A percentile compares a stretch with the other conserved stretches of the same genome.
Conservation (phyloP, 2,888 invertebrate species). For the Monoplex corrugatus region DNA sequence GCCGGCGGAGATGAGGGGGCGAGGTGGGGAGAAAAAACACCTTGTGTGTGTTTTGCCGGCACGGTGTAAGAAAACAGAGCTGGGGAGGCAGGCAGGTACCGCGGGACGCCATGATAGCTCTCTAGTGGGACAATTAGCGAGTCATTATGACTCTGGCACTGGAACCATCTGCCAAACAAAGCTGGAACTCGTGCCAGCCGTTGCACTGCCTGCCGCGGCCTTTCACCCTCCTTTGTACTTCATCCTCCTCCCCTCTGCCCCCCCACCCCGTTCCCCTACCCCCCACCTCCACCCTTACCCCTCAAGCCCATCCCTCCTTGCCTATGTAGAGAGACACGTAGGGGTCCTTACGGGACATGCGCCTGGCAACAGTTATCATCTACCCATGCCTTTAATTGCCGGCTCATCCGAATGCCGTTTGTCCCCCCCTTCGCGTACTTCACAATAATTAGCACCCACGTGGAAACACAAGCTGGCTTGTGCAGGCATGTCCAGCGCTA, state of each 20-base stretch:
- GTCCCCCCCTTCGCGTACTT: neutral
- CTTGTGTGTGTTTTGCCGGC: neutral
- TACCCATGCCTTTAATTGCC: neutral
- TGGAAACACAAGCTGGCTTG: slow-evolving; percentile 13
- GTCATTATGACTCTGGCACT: slow-evolving; percentile 37
- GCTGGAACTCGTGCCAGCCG: slow-evolving; percentile 23
- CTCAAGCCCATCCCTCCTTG: neutral
- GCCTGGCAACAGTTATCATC: neutral
- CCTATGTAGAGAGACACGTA: neutral
- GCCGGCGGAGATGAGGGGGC: neutral
- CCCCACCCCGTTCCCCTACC: neutral
- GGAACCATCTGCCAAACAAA: slow-evolving; percentile 45
- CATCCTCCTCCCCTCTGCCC: neutral
- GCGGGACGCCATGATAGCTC: neutral
- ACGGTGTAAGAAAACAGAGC: neutral
- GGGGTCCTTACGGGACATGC: neutral
- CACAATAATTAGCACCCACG: slow-evolving; percentile 30
- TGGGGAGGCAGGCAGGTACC: neutral
- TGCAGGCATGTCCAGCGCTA: neutral
- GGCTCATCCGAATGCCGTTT: neutral
- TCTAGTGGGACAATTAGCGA: slow-evolving; percentile 42
- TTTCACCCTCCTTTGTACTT: neutral
- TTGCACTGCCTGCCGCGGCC: neutral
- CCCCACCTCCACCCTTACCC: neutral
- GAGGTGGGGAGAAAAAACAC: neutral